phyloP scores from a whole-genome alignment of 2,888 invertebrate species.

The Diarsia brunnea region DNA sequence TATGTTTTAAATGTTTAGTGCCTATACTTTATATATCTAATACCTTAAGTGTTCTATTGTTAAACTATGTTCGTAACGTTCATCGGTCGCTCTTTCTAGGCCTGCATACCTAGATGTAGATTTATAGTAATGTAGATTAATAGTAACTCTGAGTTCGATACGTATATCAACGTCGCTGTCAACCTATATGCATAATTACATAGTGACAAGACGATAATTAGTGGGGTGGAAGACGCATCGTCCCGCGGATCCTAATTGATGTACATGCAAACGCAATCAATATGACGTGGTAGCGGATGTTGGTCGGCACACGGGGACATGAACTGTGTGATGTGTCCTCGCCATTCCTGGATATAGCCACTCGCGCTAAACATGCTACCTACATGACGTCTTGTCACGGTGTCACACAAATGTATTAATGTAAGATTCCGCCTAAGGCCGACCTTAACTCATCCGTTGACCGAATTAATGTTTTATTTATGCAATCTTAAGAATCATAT shows the following conservation, averaged over 20 bases:
- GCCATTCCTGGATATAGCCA: conserved; percentile 52
- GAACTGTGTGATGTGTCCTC: conserved; percentile 62
- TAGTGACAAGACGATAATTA: conserved; percentile 88
- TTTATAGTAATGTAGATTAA: conserved; percentile 61
- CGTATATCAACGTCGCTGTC: conserved; percentile 81
- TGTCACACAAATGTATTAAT: conserved; percentile 34
- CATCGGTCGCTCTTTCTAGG: conserved; percentile 24
- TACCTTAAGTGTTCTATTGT: not conserved
- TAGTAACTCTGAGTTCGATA: conserved; percentile 63
- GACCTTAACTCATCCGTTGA: not conserved
- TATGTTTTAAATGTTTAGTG: conserved; percentile 52
- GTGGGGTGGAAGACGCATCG: conserved; percentile 87
- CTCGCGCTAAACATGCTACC: conserved; percentile 53
- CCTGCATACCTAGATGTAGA: conserved; percentile 52
- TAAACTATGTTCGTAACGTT: conserved; percentile 7
- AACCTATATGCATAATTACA: conserved; percentile 82
- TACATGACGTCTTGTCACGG: conserved; percentile 40
- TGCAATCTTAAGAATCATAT: not conserved
- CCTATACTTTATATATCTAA: not conserved
- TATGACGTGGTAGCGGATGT: conserved; percentile 85
- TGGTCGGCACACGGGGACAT: conserved; percentile 74
- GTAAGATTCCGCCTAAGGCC: not conserved
- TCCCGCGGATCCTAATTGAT: conserved; percentile 88
- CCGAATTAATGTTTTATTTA: not conserved
- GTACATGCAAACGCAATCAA: conserved; percentile 90